Conservation (phyloP, 2,888 invertebrate species). For the Alviniconcha strummeri region DNA sequence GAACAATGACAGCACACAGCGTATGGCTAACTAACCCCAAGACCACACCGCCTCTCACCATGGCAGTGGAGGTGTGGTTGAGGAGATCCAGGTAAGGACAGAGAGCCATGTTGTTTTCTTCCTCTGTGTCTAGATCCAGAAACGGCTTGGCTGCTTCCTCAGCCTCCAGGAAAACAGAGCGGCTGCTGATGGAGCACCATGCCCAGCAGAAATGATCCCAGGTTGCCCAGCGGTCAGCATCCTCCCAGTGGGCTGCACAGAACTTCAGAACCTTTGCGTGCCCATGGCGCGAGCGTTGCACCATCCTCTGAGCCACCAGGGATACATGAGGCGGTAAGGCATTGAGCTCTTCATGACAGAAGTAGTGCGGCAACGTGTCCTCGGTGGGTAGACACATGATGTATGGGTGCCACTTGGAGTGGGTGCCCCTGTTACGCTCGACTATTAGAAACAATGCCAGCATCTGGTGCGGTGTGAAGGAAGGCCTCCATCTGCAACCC, state of each 20-base stretch:
- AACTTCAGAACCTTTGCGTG: conserved; percentile 8
- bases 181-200: conserved; percentile 89
- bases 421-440: conserved; percentile 78
- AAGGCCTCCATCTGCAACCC: conserved; percentile 46
- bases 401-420: conserved; percentile 68
- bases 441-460: conserved; percentile 82
- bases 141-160: conserved; percentile 24
- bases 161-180: conserved; percentile 85
- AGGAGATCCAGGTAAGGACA: conserved; percentile 93
- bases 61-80: conserved; percentile 82
- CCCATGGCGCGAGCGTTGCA: conserved; percentile 2
- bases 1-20: no score
- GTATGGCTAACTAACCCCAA: no score
- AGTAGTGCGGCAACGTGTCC: conserved; percentile 74
- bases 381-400: conserved; percentile 59
- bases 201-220: conserved; percentile 83
- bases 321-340: conserved; percentile 51
- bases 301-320: conserved; percentile 33
- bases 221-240: neutral
- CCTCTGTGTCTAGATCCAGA: conserved; percentile 26
- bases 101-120: conserved; percentile 79
- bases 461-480: conserved; percentile 81
- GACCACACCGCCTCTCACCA: conserved; percentile 51
- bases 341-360: conserved; percentile 52
- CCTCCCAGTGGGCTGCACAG: conserved; percentile 9